Conservation (phyloP, 2,888 invertebrate genomes). For the Escarpia spicata region DNA sequence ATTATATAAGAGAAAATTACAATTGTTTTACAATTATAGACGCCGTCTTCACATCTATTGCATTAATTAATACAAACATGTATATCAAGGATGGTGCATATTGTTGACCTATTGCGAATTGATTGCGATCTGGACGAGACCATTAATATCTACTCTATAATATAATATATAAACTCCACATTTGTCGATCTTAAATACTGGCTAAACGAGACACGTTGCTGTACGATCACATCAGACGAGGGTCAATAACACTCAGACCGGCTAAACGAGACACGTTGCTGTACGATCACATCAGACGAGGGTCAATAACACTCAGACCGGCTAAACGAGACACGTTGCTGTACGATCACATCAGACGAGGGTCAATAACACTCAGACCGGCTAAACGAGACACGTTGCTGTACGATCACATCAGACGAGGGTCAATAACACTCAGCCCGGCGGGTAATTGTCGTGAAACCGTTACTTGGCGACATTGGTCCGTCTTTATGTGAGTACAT, state of each 20-base stretch:
- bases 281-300: not conserved
- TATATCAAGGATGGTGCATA: too few species aligned
- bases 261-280: not conserved
- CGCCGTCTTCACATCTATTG: too few species aligned
- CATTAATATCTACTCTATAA: not conserved
- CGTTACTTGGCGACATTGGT: not conserved
- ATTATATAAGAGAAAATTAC: too few species aligned
- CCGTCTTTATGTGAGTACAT: not conserved
- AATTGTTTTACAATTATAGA: too few species aligned
- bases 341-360: not conserved
- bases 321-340: not conserved
- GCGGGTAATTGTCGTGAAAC: not conserved
- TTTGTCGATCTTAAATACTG: not conserved
- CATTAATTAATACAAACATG: too few species aligned
- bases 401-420: not conserved
- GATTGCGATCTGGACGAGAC: too few species aligned
- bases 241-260: not conserved
- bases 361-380: not conserved
- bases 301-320: not conserved
- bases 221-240: not conserved
- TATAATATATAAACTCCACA: not conserved
- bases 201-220: not conserved
- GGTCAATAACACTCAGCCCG: not conserved
- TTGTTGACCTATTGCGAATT: too few species aligned
- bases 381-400: not conserved